Evolutionary conservation across 2,888 invertebrate species (phyloP).

Genomic region (Dichetophora obliterata): DNA sequence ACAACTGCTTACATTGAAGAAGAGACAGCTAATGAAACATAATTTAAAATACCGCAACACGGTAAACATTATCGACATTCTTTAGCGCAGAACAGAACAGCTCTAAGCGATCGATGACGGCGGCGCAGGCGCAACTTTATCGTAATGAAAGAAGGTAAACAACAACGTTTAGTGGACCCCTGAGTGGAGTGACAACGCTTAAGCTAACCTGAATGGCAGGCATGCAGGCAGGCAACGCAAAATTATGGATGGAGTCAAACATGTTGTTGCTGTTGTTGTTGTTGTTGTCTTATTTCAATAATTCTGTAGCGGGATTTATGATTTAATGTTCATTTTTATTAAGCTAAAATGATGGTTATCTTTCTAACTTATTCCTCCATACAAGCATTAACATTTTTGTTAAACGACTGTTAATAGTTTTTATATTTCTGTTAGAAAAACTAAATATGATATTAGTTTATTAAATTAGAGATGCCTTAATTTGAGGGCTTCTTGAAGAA

Average conservation of each 20-base stretch:
- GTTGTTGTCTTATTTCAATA: not conserved
- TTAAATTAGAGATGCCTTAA: not conserved
- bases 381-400: not conserved
- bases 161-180: conserved; percentile 1
- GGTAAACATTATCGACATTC: conserved; percentile 11
- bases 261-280: not conserved
- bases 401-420: too few species aligned
- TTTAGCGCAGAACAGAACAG: not conserved
- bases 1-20: not conserved
- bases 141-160: not conserved
- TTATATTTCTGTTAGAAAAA: too few species aligned
- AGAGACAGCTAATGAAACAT: conserved; percentile 27
- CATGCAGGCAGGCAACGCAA: too few species aligned
- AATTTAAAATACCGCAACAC: conserved; percentile 37
- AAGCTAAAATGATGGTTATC: not conserved
- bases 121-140: not conserved
- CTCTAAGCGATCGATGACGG: not conserved
- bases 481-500: not conserved
- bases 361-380: not conserved
- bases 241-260: not conserved
- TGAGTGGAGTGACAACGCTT: not conserved
- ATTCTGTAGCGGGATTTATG: not conserved
- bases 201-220: conserved; percentile 10
- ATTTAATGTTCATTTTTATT: not conserved
- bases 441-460: too few species aligned